A percentile compares a stretch with the other conserved stretches of the same genome.
phyloP scores from a whole-genome alignment of 2,797 vertebrate genomes.

The Danio kyathit region DNA sequence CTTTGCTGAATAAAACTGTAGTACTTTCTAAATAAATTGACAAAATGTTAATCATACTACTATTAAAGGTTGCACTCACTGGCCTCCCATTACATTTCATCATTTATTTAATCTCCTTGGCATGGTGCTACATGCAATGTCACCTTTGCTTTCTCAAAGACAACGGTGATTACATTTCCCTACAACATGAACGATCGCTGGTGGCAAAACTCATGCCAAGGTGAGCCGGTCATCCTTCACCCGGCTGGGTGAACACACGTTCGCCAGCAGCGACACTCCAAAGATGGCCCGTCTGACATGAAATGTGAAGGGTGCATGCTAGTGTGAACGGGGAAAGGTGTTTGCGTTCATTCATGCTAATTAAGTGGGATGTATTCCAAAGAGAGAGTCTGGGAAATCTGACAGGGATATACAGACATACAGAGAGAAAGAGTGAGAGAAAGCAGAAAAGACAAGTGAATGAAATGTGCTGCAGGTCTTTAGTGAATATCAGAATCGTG shows the following conservation, averaged over 20 bases:
- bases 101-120: not conserved
- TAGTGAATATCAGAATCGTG: not conserved
- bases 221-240: too few relatives aligned
- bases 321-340: not conserved
- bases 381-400: not conserved
- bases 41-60: too few relatives aligned
- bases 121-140: not conserved
- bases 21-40: too few relatives aligned
- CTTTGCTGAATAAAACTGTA: too few relatives aligned
- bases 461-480: not conserved
- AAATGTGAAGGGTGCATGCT: not conserved
- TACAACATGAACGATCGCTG: not conserved
- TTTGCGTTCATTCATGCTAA: not conserved
- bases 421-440: conserved; percentile 3
- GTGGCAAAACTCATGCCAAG: not conserved
- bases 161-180: not conserved
- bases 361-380: not conserved
- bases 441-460: conserved; percentile 1
- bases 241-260: not conserved
- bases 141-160: not conserved
- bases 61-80: too few relatives aligned
- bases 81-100: too few relatives aligned
- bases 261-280: not conserved
- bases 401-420: not conserved
- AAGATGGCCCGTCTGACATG: conserved; percentile 6